Evolutionary conservation across 1,140 invertebrate genomes (phyloP).

Genomic region (Ceratosolen solmsi): DNA sequence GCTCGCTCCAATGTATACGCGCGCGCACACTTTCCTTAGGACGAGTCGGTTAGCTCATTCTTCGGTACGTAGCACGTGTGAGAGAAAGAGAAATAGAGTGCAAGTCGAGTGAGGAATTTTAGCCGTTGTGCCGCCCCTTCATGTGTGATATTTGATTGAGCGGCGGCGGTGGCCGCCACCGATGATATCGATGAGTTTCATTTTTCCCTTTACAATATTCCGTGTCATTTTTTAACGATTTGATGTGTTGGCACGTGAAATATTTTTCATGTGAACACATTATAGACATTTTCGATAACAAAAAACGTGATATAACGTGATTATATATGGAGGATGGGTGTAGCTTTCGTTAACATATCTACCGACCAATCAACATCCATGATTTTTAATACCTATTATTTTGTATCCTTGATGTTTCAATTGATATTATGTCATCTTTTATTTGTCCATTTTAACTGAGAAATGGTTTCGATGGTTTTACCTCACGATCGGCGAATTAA

Average conservation of each 20-base stretch:
- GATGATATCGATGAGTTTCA: constrained; percentile 47
- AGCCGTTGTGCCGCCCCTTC: neutral
- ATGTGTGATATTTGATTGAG: constrained; percentile 10
- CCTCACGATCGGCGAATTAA: too few relatives aligned
- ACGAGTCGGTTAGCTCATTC: neutral
- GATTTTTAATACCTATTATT: neutral
- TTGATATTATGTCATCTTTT: too few relatives aligned
- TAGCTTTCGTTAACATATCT: neutral
- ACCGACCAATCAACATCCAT: neutral
- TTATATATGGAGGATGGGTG: neutral
- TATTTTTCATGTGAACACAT: neutral
- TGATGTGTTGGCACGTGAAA: neutral
- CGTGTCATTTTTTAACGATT: neutral
- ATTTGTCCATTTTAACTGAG: too few relatives aligned
- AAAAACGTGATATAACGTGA: neutral
- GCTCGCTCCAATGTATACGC: too few relatives aligned
- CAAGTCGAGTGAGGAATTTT: constrained; percentile 20
- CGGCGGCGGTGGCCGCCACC: constrained; percentile 7
- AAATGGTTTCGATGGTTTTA: too few relatives aligned
- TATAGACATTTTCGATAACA: neutral
- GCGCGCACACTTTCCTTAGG: too few relatives aligned
- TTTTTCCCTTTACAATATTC: constrained; percentile 28
- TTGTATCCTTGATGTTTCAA: too few relatives aligned
- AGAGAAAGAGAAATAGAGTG: constrained; percentile 5
- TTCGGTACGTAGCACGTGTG: neutral